Conservation (phyloP, 2,113 vertebrate genomes). For the Callorhinus ursinus region DNA sequence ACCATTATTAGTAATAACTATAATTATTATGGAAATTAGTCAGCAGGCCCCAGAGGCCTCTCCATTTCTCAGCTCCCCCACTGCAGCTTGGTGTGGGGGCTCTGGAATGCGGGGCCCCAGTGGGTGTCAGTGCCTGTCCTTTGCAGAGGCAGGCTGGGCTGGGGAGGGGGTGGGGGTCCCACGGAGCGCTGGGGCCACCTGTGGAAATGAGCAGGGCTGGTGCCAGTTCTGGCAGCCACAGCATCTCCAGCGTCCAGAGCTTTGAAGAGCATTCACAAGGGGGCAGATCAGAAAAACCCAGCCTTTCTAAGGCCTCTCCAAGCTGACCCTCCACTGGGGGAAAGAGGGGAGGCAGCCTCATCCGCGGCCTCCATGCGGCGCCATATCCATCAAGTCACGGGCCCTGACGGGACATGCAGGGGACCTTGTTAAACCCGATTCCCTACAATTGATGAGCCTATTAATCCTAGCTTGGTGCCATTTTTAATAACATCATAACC, state of each 20-base stretch:
- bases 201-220: fast-evolving
- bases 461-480: constrained; percentile 88
- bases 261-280: not conserved
- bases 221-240: not conserved
- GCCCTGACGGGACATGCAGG: constrained; percentile 84
- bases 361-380: not conserved
- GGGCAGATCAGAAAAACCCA: not conserved
- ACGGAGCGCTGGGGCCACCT: fast-evolving
- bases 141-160: not conserved
- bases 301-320: not conserved
- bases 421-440: constrained; percentile 89
- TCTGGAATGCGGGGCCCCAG: not conserved
- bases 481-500: constrained; percentile 89
- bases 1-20: constrained; percentile 62
- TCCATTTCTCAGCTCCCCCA: not conserved
- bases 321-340: constrained; percentile 1
- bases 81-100: not conserved
- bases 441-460: constrained; percentile 88
- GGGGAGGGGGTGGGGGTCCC: not conserved
- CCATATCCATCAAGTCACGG: constrained; percentile 72
- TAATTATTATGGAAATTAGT: constrained; percentile 80
- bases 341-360: not conserved
- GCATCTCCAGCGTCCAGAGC: not conserved
- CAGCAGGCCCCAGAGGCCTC: constrained; percentile 54
- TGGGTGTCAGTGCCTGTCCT: not conserved